Evolutionary conservation across 1,140 invertebrate genomes (phyloP).

Genomic region (Oreohelix idahoensis): DNA sequence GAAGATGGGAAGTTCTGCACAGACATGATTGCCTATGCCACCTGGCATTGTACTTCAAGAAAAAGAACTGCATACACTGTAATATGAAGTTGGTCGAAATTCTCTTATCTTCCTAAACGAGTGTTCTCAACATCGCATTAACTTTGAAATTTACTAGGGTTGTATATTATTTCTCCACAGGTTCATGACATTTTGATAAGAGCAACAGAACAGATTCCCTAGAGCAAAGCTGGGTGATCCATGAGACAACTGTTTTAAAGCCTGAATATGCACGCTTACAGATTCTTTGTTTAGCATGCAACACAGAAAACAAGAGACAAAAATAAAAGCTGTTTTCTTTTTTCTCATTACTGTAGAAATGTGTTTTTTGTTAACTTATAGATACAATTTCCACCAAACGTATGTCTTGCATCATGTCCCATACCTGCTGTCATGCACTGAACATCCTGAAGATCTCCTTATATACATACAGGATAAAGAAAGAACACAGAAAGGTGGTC

Average conservation of each 20-base stretch:
- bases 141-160: too few species aligned
- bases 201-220: slow-evolving; percentile 31
- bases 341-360: slow-evolving; percentile 17
- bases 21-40: too few species aligned
- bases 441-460: neutral
- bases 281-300: too few species aligned
- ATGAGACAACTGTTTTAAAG: too few species aligned
- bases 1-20: too few species aligned
- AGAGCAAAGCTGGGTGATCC: neutral
- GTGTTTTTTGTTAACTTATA: slow-evolving; percentile 30
- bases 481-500: neutral
- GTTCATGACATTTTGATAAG: slow-evolving; percentile 33
- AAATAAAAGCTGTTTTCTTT: slow-evolving; percentile 15
- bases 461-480: slow-evolving; percentile 19
- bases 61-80: too few species aligned
- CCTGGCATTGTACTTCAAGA: too few species aligned
- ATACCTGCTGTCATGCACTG: neutral
- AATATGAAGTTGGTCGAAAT: too few species aligned
- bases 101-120: too few species aligned
- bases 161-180: slow-evolving; percentile 3
- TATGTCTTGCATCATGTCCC: slow-evolving; percentile 10
- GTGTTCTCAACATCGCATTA: neutral
- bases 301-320: neutral
- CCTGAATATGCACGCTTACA: too few species aligned
- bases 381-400: slow-evolving; percentile 1